A percentile compares a stretch with the other conserved stretches of the same genome.
Evolutionary conservation across 2,888 invertebrate genomes (phyloP).

Genomic region (Gordius sp.): DNA sequence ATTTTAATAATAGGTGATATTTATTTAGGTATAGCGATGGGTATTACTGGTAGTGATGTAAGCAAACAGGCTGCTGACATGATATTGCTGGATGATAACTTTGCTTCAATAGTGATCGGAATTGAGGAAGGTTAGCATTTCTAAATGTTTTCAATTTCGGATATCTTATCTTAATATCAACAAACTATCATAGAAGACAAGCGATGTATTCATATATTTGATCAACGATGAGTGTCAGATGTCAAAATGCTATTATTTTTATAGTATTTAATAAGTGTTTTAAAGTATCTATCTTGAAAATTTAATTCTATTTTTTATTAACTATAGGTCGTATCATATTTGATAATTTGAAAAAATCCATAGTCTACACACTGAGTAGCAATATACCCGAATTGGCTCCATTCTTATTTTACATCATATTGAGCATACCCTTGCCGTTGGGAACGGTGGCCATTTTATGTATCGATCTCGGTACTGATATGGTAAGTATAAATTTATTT

Average conservation of each 20-base stretch:
- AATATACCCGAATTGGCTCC: conserved; percentile 35
- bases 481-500: conserved; percentile 25
- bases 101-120: no score
- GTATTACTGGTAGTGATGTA: conserved; percentile 14
- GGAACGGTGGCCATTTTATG: conserved; percentile 35
- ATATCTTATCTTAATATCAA: no score
- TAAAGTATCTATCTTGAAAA: no score
- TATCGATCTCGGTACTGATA: conserved; percentile 35
- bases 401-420: conserved; percentile 32
- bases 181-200: no score
- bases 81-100: no score
- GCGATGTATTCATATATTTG: no score
- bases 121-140: conserved; percentile 12
- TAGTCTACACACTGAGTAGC: conserved; percentile 34
- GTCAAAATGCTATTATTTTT: no score
- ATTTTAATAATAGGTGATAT: background rate
- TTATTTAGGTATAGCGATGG: conserved; percentile 14
- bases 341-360: conserved; percentile 35
- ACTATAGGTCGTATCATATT: conserved; percentile 32
- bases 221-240: no score
- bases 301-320: no score
- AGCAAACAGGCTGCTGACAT: conserved; percentile 16
- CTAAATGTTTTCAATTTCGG: background rate
- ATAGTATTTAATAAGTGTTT: no score
- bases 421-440: conserved; percentile 32